Evolutionary conservation across 2,888 invertebrate species (phyloP).

Genomic region (Toxonevra muliebris): DNA sequence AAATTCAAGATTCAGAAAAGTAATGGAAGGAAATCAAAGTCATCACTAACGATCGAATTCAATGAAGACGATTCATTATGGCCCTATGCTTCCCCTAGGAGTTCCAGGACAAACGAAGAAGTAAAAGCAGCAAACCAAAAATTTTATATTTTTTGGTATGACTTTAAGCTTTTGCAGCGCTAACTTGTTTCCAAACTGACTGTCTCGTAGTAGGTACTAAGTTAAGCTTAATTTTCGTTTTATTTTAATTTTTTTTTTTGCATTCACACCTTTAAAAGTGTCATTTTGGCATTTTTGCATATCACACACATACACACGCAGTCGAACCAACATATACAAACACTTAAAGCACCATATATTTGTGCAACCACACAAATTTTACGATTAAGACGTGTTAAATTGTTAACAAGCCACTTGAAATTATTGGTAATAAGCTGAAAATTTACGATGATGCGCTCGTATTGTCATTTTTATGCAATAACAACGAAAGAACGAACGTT

Average conservation of each 20-base stretch:
- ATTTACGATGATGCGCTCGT: conserved; percentile 53
- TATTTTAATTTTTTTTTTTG: conserved; percentile 43
- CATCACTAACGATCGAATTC: too few species aligned
- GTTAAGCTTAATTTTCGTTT: conserved; percentile 1
- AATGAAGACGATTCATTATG: too few species aligned
- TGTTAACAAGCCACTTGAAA: conserved; percentile 65
- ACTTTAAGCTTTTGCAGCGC: neutral
- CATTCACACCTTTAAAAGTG: conserved; percentile 61
- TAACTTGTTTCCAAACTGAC: too few species aligned
- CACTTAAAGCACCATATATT: neutral
- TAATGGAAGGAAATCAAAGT: too few species aligned
- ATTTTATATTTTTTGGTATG: neutral
- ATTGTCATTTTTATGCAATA: too few species aligned
- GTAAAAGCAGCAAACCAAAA: too few species aligned
- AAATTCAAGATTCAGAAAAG: too few species aligned
- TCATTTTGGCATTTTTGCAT: conserved; percentile 20
- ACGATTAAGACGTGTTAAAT: conserved; percentile 66
- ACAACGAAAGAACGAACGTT: too few species aligned
- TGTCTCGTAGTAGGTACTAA: too few species aligned
- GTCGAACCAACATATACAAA: neutral
- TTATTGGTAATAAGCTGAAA: conserved; percentile 63
- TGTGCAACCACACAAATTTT: conserved; percentile 55
- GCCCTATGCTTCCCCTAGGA: too few species aligned
- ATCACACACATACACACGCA: conserved; percentile 11
- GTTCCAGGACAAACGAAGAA: too few species aligned